A percentile compares a stretch with the other conserved stretches of the same genome.
phyloP scores from a whole-genome alignment of 2,888 invertebrate genomes.

The Thelaira solivaga region DNA sequence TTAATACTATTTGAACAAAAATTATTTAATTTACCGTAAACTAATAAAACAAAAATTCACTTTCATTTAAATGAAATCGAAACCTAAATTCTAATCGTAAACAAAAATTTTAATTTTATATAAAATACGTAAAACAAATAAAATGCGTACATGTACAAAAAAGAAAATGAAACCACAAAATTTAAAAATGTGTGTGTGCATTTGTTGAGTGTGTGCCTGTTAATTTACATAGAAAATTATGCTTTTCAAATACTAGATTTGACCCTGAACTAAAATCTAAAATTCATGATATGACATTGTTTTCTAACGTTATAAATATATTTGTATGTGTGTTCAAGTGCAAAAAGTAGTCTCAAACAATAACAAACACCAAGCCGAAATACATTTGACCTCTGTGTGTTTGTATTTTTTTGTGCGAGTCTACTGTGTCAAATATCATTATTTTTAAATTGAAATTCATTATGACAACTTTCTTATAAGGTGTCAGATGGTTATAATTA shows the following conservation, averaged over 20 bases:
- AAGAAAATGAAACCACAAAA: neutral
- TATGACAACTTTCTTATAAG: no score
- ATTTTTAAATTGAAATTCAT: no score
- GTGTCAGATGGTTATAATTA: no score
- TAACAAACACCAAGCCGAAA: no score
- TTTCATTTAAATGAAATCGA: slow-evolving; percentile 13
- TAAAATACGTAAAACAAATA: neutral
- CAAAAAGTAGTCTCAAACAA: no score
- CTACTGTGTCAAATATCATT: neutral
- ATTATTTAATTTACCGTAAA: slow-evolving; percentile 1
- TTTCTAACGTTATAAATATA: slow-evolving; percentile 1
- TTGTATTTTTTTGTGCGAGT: no score
- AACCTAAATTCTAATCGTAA: neutral
- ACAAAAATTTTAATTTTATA: neutral
- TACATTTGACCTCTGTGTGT: no score
- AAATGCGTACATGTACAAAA: neutral
- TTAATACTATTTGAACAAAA: neutral
- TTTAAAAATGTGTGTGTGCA: neutral
- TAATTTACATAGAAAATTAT: neutral
- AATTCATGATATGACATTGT: slow-evolving; percentile 11
- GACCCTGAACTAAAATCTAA: slow-evolving; percentile 60
- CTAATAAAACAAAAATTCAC: slow-evolving; percentile 6
- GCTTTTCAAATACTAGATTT: slow-evolving; percentile 54
- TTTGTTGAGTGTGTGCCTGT: neutral
- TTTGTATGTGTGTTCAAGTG: no score